A percentile compares a stretch with the other conserved stretches of the same genome.
Evolutionary conservation across 2,888 invertebrate species (phyloP).

Genomic region (Dicyrtoma fusca): DNA sequence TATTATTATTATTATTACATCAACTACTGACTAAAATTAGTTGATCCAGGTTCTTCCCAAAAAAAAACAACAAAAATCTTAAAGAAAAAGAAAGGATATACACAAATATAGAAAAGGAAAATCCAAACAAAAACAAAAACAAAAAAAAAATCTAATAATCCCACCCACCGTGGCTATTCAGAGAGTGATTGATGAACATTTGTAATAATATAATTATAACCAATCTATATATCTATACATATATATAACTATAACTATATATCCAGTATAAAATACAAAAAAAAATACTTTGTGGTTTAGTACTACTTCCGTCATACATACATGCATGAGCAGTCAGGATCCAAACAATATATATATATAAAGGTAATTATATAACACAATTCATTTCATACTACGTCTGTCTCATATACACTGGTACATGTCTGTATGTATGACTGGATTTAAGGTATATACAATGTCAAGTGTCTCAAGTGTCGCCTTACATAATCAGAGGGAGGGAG

Average conservation of each 20-base stretch:
- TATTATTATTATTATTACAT: no score
- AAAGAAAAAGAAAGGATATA: background rate
- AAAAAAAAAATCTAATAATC: background rate
- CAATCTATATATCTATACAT: no score
- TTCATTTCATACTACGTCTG: constrained; percentile 30
- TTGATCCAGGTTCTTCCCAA: no score
- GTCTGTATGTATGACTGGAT: no score
- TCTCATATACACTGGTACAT: no score
- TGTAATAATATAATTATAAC: background rate
- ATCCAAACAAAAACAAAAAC: background rate
- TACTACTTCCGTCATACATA: background rate
- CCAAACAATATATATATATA: background rate
- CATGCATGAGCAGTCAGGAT: background rate
- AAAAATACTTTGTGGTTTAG: no score
- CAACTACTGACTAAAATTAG: no score
- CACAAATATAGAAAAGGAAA: constrained; percentile 1
- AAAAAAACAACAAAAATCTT: no score
- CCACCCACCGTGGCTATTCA: constrained; percentile 11
- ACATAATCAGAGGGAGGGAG: background rate
- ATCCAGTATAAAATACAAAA: no score
- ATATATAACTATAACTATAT: no score
- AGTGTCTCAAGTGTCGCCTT: constrained; percentile 17
- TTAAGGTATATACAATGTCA: constrained; percentile 7
- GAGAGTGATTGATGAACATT: constrained; percentile 14
- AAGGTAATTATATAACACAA: background rate